Conservation (phyloP, 1,140 invertebrate genomes). For the Formica exsecta region DNA sequence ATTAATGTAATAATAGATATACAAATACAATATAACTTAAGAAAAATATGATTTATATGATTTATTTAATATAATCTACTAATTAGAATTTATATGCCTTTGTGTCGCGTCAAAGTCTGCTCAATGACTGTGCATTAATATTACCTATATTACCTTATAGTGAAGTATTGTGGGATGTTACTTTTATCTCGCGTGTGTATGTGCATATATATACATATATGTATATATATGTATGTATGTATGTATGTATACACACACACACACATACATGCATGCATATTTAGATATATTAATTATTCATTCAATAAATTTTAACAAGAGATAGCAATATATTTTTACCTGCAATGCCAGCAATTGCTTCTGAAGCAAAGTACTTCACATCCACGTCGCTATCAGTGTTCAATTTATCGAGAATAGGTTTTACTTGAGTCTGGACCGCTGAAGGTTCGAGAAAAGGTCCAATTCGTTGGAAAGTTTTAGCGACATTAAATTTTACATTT, state of each 20-base stretch:
- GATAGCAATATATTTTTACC: slow-evolving; percentile 84
- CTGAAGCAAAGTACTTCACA: slow-evolving; percentile 99
- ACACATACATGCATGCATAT: neutral
- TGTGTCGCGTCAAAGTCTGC: slow-evolving; percentile 59
- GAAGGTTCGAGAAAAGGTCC: slow-evolving; percentile 95
- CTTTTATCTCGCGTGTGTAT: slow-evolving; percentile 73
- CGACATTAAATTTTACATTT: slow-evolving; percentile 99
- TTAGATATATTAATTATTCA: slow-evolving; percentile 2
- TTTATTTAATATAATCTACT: slow-evolving; percentile 76
- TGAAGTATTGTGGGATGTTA: slow-evolving; percentile 80
- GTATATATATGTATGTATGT: too few species aligned
- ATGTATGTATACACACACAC: neutral
- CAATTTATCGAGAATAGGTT: slow-evolving; percentile 97
- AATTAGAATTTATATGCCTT: slow-evolving; percentile 73
- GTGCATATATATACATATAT: too few species aligned
- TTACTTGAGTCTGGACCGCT: slow-evolving; percentile 96
- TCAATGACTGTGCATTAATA: slow-evolving; percentile 69
- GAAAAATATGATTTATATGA: slow-evolving; percentile 81
- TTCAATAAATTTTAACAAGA: slow-evolving; percentile 33
- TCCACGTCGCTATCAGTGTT: slow-evolving; percentile 98
- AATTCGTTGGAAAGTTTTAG: slow-evolving; percentile 98
- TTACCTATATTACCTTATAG: slow-evolving; percentile 76
- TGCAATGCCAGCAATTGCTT: slow-evolving; percentile 96
- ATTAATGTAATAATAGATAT: slow-evolving; percentile 85
- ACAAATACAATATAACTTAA: slow-evolving; percentile 86